These are phyloP conservation scores for Thryonomys swinderianus DNA, from an alignment of 2,113 vertebrate species.

Conservation along the genomic window DNA sequence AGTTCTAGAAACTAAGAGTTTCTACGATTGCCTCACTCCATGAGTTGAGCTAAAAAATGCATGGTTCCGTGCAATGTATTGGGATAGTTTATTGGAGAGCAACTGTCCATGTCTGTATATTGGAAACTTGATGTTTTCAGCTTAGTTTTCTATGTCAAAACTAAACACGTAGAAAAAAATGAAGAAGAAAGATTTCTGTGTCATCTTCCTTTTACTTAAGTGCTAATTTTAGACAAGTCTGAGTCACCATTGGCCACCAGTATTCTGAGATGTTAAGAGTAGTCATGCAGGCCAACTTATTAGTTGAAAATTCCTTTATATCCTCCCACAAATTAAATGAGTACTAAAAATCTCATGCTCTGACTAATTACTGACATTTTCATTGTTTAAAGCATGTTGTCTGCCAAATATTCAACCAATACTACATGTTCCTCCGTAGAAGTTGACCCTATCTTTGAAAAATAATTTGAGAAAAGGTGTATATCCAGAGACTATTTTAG, in stretches of 20 bases:
- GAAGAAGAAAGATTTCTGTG: background rate
- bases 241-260: background rate
- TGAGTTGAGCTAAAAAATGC: background rate
- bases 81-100: background rate
- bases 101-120: background rate
- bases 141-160: conserved; percentile 41
- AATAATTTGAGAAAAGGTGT: conserved; percentile 13
- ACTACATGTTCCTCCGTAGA: background rate
- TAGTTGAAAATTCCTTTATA: background rate
- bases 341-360: background rate
- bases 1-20: conserved; percentile 18
- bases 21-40: background rate
- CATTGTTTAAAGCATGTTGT: background rate
- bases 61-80: background rate
- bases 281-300: background rate
- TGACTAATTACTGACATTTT: conserved; percentile 28
- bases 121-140: conserved; percentile 17
- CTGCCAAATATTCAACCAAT: background rate
- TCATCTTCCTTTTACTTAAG: background rate
- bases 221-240: conserved; percentile 21
- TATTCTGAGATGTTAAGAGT: background rate
- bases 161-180: background rate
- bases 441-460: background rate
- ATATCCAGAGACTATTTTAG: conserved; percentile 12
- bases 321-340: background rate